Evolutionary conservation across 2,113 vertebrate genomes (phyloP).

Genomic region (Bos indicus): DNA sequence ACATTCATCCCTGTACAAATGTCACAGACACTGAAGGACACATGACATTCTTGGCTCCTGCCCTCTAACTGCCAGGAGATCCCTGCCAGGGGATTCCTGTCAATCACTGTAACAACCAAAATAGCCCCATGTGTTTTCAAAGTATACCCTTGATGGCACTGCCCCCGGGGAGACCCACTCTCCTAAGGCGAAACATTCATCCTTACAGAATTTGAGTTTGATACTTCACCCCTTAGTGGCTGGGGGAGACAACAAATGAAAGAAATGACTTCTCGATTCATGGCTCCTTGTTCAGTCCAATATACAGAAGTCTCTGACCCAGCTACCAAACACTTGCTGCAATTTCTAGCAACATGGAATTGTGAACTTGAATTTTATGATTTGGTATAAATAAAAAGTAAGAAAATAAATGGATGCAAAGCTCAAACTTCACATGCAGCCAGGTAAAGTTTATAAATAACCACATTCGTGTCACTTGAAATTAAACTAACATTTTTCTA

Average conservation of each 20-base stretch:
- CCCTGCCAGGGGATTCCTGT: slow-evolving; percentile 38
- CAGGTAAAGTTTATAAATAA: slow-evolving; percentile 1
- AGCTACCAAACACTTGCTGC: neutral
- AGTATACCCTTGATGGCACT: neutral
- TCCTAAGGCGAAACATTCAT: neutral
- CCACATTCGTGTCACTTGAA: neutral
- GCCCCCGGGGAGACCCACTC: neutral
- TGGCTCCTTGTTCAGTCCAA: neutral
- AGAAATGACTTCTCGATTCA: neutral
- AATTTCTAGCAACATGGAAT: neutral
- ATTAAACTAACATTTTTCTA: slow-evolving; percentile 25
- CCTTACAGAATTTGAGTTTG: neutral
- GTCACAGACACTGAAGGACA: slow-evolving; percentile 41
- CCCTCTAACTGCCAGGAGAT: slow-evolving; percentile 26
- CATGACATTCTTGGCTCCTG: slow-evolving; percentile 47
- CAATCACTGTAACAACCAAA: slow-evolving; percentile 36
- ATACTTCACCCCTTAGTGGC: neutral
- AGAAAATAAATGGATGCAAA: neutral
- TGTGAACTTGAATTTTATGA: slow-evolving; percentile 27
- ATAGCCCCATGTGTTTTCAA: neutral
- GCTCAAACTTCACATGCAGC: neutral
- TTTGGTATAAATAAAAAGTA: slow-evolving; percentile 19
- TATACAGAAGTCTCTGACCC: slow-evolving; percentile 11
- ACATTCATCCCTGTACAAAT: neutral
- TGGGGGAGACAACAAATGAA: neutral